These are phyloP conservation scores for Butorides virescens DNA, from an alignment of 2,113 vertebrate species.

Conservation along the genomic window DNA sequence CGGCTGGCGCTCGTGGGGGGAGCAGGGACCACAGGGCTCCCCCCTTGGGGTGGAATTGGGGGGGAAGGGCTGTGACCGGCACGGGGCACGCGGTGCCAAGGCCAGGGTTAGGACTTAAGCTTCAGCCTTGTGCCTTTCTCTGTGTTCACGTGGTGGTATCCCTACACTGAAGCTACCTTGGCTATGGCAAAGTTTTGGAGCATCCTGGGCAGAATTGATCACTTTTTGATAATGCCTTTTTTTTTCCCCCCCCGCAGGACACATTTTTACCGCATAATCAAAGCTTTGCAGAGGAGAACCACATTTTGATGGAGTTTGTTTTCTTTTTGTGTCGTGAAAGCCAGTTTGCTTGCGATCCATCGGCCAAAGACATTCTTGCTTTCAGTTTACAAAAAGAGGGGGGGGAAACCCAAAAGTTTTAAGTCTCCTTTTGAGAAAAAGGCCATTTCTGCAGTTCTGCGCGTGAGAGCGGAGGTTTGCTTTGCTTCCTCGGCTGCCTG, in stretches of 20 bases:
- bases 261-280: neutral
- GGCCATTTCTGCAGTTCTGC: neutral
- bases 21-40: neutral
- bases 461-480: neutral
- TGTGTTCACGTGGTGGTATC: rapidly evolving
- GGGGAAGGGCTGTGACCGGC: neutral
- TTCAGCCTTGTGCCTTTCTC: neutral
- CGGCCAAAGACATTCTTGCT: neutral
- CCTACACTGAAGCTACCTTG: neutral
- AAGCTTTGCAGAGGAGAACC: neutral
- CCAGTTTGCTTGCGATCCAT: neutral
- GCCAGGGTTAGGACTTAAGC: neutral
- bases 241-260: neutral
- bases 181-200: neutral
- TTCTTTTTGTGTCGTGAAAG: neutral
- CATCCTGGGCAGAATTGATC: neutral
- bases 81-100: rapidly evolving
- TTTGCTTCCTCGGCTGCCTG: neutral
- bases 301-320: neutral
- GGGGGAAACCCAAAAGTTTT: neutral
- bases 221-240: neutral
- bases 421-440: neutral
- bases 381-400: neutral
- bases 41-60: neutral
- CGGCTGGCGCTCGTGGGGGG: neutral